phyloP scores from a whole-genome alignment of 1,140 invertebrate species.

The Ctenoplectra terminalis region DNA sequence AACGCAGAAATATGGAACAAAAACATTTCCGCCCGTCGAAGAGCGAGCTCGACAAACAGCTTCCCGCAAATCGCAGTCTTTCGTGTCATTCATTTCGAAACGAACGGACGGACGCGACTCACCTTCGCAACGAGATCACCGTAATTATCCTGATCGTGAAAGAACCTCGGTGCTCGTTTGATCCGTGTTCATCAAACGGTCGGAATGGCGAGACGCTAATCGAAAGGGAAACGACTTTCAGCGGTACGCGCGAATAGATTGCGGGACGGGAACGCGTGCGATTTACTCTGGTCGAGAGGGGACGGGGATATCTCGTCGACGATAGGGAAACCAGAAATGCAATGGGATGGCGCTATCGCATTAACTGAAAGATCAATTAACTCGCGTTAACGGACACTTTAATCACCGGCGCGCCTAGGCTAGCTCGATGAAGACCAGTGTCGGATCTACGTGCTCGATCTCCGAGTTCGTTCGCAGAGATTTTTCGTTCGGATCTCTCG shows the following conservation, averaged over 20 bases:
- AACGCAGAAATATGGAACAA: no score
- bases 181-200: conserved; percentile 27
- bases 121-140: conserved; percentile 22
- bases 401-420: conserved; percentile 57
- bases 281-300: conserved; percentile 38
- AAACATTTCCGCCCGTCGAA: conserved; percentile 9
- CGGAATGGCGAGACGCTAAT: conserved; percentile 45
- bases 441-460: neutral
- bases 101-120: conserved; percentile 2
- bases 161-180: neutral
- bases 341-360: conserved; percentile 50
- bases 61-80: neutral
- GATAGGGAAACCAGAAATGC: conserved; percentile 57
- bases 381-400: conserved; percentile 70
- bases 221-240: conserved; percentile 62
- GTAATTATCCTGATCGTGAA: conserved; percentile 26
- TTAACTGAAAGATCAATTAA: conserved; percentile 72
- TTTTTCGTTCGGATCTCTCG: neutral
- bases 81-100: neutral
- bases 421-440: neutral
- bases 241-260: conserved; percentile 49
- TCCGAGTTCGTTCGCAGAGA: neutral
- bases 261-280: conserved; percentile 34
- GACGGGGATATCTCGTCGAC: conserved; percentile 51
- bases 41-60: neutral